Conservation (phyloP, 2,888 invertebrate genomes). For the Dasysyrphus tricinctus region DNA sequence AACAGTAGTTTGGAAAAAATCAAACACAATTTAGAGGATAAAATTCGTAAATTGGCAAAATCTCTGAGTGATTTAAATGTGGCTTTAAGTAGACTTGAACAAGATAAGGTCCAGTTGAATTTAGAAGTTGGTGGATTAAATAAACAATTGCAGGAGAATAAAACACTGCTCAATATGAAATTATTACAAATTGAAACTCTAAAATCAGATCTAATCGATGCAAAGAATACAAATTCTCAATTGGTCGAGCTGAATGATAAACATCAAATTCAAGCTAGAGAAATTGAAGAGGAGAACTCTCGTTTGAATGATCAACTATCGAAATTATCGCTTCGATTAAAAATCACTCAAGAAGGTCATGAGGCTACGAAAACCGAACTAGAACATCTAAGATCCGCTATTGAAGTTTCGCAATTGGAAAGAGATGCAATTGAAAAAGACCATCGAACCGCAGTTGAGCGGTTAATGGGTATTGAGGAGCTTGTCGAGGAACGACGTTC, state of each 20-base stretch:
- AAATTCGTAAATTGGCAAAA: constrained; percentile 76
- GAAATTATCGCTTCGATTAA: constrained; percentile 75
- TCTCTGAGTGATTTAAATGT: constrained; percentile 56
- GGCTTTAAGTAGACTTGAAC: constrained; percentile 76
- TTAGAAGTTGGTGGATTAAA: constrained; percentile 79
- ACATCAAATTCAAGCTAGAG: constrained; percentile 57
- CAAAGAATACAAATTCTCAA: constrained; percentile 50
- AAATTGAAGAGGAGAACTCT: constrained; percentile 75
- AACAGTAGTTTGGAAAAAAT: constrained; percentile 77
- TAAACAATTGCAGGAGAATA: constrained; percentile 75
- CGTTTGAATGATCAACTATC: constrained; percentile 76
- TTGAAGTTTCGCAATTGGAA: constrained; percentile 70
- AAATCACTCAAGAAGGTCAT: constrained; percentile 73
- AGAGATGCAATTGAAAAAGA: constrained; percentile 75
- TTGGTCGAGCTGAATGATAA: constrained; percentile 71
- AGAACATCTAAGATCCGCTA: constrained; percentile 69
- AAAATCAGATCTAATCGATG: constrained; percentile 64
- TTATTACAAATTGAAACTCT: constrained; percentile 59
- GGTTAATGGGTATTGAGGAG: constrained; percentile 74
- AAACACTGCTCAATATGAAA: constrained; percentile 62
- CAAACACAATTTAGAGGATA: constrained; percentile 77
- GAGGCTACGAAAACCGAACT: constrained; percentile 75
- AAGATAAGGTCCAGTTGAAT: constrained; percentile 77
- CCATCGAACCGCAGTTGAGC: constrained; percentile 70
- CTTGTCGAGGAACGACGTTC: constrained; percentile 65